Evolutionary conservation across 2,797 vertebrate species (phyloP).

Genomic region (Spatula clypeata): DNA sequence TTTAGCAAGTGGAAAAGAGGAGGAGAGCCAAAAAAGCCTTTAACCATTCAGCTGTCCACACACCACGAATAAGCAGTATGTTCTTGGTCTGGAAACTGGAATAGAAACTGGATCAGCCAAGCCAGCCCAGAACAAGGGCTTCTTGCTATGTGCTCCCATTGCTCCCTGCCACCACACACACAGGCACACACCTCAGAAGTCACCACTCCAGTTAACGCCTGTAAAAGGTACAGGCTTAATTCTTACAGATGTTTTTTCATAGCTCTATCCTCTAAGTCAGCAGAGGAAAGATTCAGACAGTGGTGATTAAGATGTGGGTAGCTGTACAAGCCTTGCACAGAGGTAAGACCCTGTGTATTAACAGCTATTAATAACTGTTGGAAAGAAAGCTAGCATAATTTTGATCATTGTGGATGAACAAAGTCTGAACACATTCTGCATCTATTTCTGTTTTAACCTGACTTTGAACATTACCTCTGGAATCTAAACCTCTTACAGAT

Average conservation of each 20-base stretch:
- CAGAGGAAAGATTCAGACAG: background rate
- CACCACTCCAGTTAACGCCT: fast-evolving
- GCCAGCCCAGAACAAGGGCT: background rate
- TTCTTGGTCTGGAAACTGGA: slow-evolving; percentile 5
- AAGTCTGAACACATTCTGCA: background rate
- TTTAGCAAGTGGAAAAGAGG: slow-evolving; percentile 26
- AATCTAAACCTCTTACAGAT: background rate
- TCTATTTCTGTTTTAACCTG: background rate
- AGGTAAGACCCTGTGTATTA: background rate
- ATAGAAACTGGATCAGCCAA: background rate
- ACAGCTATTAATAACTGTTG: background rate
- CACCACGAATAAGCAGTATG: background rate
- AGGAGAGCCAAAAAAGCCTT: slow-evolving; percentile 17
- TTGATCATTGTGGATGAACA: background rate
- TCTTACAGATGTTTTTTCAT: background rate
- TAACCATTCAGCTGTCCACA: background rate
- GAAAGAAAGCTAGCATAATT: background rate
- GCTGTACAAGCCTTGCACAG: background rate
- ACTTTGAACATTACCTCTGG: background rate
- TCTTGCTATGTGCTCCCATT: background rate
- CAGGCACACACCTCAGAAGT: fast-evolving
- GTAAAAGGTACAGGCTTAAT: background rate
- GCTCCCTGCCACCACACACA: background rate
- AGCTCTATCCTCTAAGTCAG: background rate
- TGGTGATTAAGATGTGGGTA: background rate